Base-by-base conservation (phyloP, 2,113 vertebrate genomes). In the Arenaria interpres region DNA sequence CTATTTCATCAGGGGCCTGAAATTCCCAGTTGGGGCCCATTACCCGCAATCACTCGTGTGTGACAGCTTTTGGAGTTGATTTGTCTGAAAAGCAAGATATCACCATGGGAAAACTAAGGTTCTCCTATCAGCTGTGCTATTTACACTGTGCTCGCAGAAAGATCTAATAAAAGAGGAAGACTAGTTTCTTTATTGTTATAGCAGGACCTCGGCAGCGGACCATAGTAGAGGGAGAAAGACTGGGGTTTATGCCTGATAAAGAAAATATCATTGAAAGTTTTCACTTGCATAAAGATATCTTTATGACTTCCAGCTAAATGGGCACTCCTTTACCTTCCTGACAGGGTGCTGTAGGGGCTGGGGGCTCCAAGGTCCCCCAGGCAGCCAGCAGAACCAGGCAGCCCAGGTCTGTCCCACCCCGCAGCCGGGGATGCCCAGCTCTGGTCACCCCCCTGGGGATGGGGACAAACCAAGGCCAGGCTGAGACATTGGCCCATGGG, bases 1-100 rank as follows among this genome's bases (percentile, higher is more conserved):
- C 45, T 81, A 99, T 97, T 66, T 97, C 76, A 67, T 98, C 98
- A 86, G 98, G 98, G 13, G 75, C 82, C 85, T 97, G 97, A 28
- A 41, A 96, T 86, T 99, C 98, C 4, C 14, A 2, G 8, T 7
- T 94, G 39, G 56, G 23, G 85, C 98, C 98, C 80, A 98, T 89
- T 90, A 78, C 1, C 12, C 3, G 72, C 98, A 99, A 57, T 95
- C 97, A 92, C 84, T 98, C 39, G 48, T 82, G 19, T 56, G 90
- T 95, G 98, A 88, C 98, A 98, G 7, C 96, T 95, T 67, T 98
- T 87, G 67, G 60, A 50, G 9, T 6, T 15, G 41, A 98, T 93
- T 27, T 37, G 35, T 91, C 98, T 99, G 84, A 64, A 97, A 91
- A 64, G 8, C 63, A 50, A 83, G 37, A 50, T 43, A 84, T 63